A percentile compares a stretch with the other conserved stretches of the same genome.
phyloP scores from a whole-genome alignment of 2,797 vertebrate species.

The Sparus aurata region DNA sequence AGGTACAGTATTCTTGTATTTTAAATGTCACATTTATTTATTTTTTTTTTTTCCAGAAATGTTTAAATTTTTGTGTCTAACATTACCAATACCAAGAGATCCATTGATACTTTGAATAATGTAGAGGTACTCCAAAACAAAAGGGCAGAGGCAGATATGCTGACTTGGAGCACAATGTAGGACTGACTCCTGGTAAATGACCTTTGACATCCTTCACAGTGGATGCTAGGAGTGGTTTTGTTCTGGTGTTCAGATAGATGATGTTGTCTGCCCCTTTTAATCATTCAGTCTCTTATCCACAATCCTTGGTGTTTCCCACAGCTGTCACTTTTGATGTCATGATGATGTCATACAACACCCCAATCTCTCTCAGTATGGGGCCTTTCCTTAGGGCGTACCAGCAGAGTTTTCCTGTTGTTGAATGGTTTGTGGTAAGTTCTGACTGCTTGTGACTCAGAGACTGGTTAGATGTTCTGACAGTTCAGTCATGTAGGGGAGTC shows the following conservation, averaged over 20 bases:
- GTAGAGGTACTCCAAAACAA: neutral
- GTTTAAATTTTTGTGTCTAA: neutral
- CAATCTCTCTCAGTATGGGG: neutral
- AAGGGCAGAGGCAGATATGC: neutral
- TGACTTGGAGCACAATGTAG: neutral
- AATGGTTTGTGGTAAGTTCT: neutral
- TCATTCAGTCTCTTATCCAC: neutral
- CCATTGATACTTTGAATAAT: neutral
- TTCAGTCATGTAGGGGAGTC: neutral
- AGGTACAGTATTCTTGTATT: conserved; percentile 83
- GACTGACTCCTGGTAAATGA: neutral
- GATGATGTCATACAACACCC: neutral
- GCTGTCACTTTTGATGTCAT: neutral
- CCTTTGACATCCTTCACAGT: neutral
- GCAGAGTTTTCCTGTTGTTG: neutral
- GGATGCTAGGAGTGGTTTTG: neutral
- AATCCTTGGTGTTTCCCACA: neutral
- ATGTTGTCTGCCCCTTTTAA: neutral
- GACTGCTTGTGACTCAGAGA: neutral
- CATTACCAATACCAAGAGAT: neutral
- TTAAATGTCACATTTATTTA: neutral
- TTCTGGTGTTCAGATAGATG: neutral
- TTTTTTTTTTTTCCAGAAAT: neutral
- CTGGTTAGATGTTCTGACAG: neutral
- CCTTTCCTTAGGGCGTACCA: neutral